Evolutionary conservation across 2,113 vertebrate genomes (phyloP).

Genomic region (Mionectes macconnelli): DNA sequence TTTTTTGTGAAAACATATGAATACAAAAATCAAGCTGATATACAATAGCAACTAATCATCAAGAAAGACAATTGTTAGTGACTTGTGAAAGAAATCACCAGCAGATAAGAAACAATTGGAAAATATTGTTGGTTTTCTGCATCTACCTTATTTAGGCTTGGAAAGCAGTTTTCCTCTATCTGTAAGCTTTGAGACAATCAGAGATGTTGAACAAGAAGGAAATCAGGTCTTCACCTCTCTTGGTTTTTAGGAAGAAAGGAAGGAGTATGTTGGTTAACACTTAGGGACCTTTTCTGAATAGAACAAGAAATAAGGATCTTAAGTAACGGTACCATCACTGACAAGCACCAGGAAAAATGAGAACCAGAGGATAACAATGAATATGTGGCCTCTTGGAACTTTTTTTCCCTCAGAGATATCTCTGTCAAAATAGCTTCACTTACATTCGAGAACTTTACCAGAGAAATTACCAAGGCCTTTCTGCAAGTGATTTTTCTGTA

Average conservation of each 20-base stretch:
- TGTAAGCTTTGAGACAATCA: neutral
- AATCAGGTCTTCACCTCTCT: slow-evolving; percentile 17
- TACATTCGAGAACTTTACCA: neutral
- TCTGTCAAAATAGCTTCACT: neutral
- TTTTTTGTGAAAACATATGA: slow-evolving; percentile 34
- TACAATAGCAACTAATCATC: slow-evolving; percentile 30
- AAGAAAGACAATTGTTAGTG: slow-evolving; percentile 23
- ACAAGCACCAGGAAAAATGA: neutral
- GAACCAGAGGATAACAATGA: neutral
- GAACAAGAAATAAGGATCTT: neutral
- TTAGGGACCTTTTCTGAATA: neutral
- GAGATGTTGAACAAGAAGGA: neutral
- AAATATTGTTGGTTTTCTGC: slow-evolving; percentile 12
- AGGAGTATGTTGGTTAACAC: neutral
- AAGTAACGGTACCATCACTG: neutral
- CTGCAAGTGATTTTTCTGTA: neutral
- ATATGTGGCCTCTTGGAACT: neutral
- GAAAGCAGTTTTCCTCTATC: neutral
- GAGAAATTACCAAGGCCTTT: neutral
- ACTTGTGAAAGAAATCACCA: slow-evolving; percentile 22
- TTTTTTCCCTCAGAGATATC: neutral
- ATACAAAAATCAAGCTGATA: slow-evolving; percentile 44
- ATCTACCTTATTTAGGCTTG: neutral
- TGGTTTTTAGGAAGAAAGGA: slow-evolving; percentile 7
- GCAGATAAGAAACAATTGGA: slow-evolving; percentile 54